Conservation (phyloP, 1,140 invertebrate species). For the Galleria mellonella region DNA sequence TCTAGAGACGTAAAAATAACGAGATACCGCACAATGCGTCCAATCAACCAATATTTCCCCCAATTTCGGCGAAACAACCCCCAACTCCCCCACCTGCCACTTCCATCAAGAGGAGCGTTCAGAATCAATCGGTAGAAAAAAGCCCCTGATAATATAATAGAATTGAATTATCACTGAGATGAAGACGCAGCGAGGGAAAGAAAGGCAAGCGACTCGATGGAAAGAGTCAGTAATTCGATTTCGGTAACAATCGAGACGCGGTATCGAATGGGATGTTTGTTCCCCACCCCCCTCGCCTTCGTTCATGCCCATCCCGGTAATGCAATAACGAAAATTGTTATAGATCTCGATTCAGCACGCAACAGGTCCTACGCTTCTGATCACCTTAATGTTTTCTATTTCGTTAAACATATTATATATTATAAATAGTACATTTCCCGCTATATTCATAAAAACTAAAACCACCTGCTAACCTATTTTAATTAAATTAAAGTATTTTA, state of each 20-base stretch:
- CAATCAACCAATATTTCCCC: slow-evolving; percentile 46
- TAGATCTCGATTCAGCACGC: slow-evolving; percentile 21
- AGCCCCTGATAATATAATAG: slow-evolving; percentile 56
- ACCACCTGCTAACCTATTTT: no score
- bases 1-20: no score
- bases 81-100: slow-evolving; percentile 36
- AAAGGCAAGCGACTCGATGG: slow-evolving; percentile 1
- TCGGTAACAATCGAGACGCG: slow-evolving; percentile 46
- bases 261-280: slow-evolving; percentile 42
- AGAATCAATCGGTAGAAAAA: slow-evolving; percentile 57
- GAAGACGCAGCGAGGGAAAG: slow-evolving; percentile 27
- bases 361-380: slow-evolving; percentile 26
- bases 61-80: slow-evolving; percentile 19
- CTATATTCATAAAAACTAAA: no score
- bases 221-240: slow-evolving; percentile 60
- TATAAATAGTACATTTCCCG: no score
- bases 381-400: no score
- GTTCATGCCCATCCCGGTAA: slow-evolving; percentile 10
- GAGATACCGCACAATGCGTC: slow-evolving; percentile 21
- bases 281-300: slow-evolving; percentile 8
- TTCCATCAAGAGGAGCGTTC: slow-evolving; percentile 26
- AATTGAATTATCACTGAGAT: slow-evolving; percentile 63
- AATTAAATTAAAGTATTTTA: no score
- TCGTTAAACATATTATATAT: no score
- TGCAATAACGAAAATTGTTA: slow-evolving; percentile 41